A percentile compares a stretch with the other conserved stretches of the same genome.
phyloP scores from a whole-genome alignment of 2,113 vertebrate species.

The Eleginops maclovinus region DNA sequence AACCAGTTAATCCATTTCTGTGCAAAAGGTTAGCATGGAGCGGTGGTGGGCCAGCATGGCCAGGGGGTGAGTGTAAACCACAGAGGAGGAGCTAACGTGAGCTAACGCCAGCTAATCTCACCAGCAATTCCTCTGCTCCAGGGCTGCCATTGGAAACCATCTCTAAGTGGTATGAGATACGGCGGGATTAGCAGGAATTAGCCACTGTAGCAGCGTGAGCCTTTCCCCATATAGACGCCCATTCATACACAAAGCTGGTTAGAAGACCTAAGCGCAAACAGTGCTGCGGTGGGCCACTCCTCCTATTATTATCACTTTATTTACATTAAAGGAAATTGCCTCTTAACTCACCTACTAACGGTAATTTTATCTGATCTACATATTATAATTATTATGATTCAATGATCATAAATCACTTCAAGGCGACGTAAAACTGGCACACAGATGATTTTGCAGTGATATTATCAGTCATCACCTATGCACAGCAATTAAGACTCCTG shows the following conservation, averaged over 20 bases:
- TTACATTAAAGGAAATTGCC: neutral
- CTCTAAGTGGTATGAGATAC: constrained; percentile 70
- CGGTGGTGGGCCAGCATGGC: constrained; percentile 34
- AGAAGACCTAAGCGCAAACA: constrained; percentile 26
- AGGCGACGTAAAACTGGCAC: constrained; percentile 15
- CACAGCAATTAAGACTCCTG: constrained; percentile 59
- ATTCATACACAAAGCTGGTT: constrained; percentile 79
- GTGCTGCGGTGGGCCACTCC: constrained; percentile 7
- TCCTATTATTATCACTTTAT: constrained; percentile 21
- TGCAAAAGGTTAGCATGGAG: constrained; percentile 51
- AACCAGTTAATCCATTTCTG: constrained; percentile 69
- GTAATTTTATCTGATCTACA: constrained; percentile 19
- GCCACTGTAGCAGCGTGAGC: constrained; percentile 75
- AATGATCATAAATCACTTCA: constrained; percentile 15
- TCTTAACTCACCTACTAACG: neutral
- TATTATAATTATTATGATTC: constrained; percentile 13
- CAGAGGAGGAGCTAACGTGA: constrained; percentile 72
- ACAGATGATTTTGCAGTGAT: constrained; percentile 19
- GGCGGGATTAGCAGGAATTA: constrained; percentile 85
- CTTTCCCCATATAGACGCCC: constrained; percentile 83
- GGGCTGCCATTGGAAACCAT: constrained; percentile 69
- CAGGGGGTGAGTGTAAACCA: constrained; percentile 54
- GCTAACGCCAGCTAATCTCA: constrained; percentile 79
- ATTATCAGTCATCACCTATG: constrained; percentile 47
- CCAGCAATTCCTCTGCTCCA: constrained; percentile 63